Base-by-base conservation (phyloP, 1,140 invertebrate species). In the Drosophila repleta region DNA sequence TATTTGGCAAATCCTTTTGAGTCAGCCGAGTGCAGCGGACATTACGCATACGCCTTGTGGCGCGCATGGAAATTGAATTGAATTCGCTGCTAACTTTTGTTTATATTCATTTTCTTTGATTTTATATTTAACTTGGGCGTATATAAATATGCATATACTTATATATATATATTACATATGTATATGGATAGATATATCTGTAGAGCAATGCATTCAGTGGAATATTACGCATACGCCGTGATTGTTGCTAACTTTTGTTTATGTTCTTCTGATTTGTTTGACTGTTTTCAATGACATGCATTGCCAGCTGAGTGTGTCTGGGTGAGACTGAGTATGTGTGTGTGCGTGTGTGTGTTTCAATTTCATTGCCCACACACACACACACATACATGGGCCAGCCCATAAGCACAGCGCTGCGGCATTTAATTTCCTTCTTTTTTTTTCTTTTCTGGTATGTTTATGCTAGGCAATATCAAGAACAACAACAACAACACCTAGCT, bases 401-500 rank as follows among this genome's bases (percentile, higher is more conserved):
- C 64, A 68, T 43, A 21, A 57, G 55, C 35, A 43, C 18, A 71
- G 49, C 73, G 60, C 73, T 48, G 43, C 46, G 56, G 68, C 74
- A 66, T 76, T 76, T 63, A 68, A 68, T 76, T 68, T 53, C 46
- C 21, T 64, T 71, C 48, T 70, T 76, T 56, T 64, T 20, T 29
- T 7, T 29, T 20, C 8, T 0, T 32, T 56, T 63, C 51, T 58
- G 39, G 29, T 74, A 65, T 85, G 82, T 85, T 85, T 81, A 87
- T 77, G 77, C 77, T 85, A 69, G 74, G 69, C 56, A 73, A 77
- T 37, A 81, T 62, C 56, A 76, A 65, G 48, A 68, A 66, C 46
- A 74, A 24, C 26, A 71, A 56, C 39, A 62, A 63, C 49, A 73
- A 66, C 46, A 29, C 8, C 29, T 29, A 76, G 15, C 15, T 7